Conservation (phyloP, 2,113 vertebrate genomes). For the Podarcis muralis region DNA sequence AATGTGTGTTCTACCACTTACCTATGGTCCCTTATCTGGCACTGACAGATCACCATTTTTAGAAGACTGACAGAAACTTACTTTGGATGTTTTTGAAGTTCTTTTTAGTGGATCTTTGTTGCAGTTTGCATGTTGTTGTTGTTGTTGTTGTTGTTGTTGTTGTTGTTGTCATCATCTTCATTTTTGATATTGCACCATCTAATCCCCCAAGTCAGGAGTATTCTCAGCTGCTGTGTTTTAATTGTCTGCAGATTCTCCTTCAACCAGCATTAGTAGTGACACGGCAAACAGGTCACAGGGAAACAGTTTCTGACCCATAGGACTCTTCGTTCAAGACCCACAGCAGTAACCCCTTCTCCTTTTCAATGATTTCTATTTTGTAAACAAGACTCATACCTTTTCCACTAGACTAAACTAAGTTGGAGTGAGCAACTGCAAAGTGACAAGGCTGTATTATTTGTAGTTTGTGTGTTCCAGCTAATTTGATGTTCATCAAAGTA, state of each 20-base stretch:
- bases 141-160: too few relatives aligned
- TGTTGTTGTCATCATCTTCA: too few relatives aligned
- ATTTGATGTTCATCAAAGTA: constrained; percentile 11
- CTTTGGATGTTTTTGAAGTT: too few relatives aligned
- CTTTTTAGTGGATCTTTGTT: too few relatives aligned
- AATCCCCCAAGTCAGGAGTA: too few relatives aligned
- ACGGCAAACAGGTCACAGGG: background rate
- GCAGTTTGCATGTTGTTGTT: too few relatives aligned
- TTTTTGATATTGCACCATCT: background rate
- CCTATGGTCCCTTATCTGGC: background rate
- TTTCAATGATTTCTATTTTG: constrained; percentile 12
- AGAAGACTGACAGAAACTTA: too few relatives aligned
- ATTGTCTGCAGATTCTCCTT: background rate
- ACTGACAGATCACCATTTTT: too few relatives aligned
- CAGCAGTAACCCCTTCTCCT: background rate
- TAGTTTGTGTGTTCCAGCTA: constrained; percentile 24
- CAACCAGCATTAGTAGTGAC: background rate
- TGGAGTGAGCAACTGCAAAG: background rate
- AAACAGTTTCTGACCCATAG: background rate
- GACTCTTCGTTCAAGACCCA: background rate
- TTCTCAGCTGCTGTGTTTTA: background rate
- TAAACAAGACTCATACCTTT: background rate
- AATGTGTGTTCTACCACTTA: too few relatives aligned
- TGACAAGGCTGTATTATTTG: background rate
- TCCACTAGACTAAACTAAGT: constrained; percentile 4